phyloP scores from a whole-genome alignment of 1,140 invertebrate species.

The Bombus soroeensis region DNA sequence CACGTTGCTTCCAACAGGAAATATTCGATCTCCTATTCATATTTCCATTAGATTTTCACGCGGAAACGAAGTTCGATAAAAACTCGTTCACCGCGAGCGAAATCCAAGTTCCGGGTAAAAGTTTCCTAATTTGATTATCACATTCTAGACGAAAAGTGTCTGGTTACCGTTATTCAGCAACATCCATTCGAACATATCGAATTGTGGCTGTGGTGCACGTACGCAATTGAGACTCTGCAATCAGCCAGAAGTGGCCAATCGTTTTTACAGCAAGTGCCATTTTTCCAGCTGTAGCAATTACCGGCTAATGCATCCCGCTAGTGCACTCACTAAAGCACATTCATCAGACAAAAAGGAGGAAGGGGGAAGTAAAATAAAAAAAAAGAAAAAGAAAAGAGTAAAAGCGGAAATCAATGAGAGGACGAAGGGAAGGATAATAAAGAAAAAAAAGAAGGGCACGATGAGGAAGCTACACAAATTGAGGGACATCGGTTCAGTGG shows the following conservation, averaged over 20 bases:
- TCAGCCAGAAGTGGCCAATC: constrained; percentile 29
- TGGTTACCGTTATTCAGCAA: background rate
- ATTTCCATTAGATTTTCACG: background rate
- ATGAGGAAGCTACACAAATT: constrained; percentile 15
- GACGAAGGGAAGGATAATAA: background rate
- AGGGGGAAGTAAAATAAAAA: background rate
- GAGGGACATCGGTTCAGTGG: background rate
- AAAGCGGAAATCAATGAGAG: background rate
- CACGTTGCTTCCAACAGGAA: too few relatives aligned
- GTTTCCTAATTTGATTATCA: background rate
- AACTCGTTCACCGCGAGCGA: background rate
- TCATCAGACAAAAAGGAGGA: too few relatives aligned
- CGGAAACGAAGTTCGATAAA: background rate
- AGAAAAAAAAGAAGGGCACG: background rate
- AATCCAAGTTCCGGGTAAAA: background rate
- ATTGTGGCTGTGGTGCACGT: background rate
- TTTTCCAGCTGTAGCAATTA: constrained; percentile 24
- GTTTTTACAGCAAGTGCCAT: constrained; percentile 12
- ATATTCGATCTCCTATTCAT: background rate
- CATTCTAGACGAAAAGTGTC: background rate
- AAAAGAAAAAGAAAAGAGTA: background rate
- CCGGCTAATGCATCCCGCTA: constrained; percentile 13
- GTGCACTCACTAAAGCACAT: background rate
- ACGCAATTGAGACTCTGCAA: constrained; percentile 7
- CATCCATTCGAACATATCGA: background rate